A percentile compares a stretch with the other conserved stretches of the same genome.
Evolutionary conservation across 2,797 vertebrate species (phyloP).

Genomic region (Chlorospingus flavigularis): DNA sequence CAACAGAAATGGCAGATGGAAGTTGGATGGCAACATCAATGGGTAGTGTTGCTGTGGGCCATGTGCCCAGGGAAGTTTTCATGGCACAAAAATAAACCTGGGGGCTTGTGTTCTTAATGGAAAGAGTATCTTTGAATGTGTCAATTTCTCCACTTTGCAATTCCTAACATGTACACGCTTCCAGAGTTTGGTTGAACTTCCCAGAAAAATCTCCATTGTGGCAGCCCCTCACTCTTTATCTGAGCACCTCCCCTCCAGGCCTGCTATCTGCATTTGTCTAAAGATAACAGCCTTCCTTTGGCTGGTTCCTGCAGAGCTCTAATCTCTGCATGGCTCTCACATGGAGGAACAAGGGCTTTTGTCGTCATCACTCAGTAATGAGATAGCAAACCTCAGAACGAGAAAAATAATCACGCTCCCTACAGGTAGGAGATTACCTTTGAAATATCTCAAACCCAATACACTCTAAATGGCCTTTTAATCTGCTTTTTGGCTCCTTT

Average conservation of each 20-base stretch:
- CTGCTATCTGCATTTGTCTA: not conserved
- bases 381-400: not conserved
- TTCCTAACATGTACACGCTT: accelerated
- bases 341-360: not conserved
- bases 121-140: not conserved
- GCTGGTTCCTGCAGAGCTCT: not conserved
- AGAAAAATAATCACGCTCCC: not conserved
- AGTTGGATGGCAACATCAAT: not conserved
- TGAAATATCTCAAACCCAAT: not conserved
- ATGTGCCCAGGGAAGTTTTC: not conserved
- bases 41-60: not conserved
- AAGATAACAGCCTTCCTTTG: not conserved
- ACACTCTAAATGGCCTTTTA: not conserved
- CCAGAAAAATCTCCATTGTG: not conserved
- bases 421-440: not conserved
- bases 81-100: not conserved
- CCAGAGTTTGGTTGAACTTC: not conserved
- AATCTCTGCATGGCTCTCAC: not conserved
- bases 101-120: not conserved
- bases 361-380: not conserved
- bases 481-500: not conserved
- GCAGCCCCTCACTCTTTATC: not conserved
- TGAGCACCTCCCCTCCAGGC: not conserved
- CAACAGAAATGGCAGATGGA: not conserved
- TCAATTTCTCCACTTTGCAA: not conserved